These are phyloP conservation scores for Xestobium rufovillosum DNA, from an alignment of 2,888 invertebrate species.

Conservation along the genomic window DNA sequence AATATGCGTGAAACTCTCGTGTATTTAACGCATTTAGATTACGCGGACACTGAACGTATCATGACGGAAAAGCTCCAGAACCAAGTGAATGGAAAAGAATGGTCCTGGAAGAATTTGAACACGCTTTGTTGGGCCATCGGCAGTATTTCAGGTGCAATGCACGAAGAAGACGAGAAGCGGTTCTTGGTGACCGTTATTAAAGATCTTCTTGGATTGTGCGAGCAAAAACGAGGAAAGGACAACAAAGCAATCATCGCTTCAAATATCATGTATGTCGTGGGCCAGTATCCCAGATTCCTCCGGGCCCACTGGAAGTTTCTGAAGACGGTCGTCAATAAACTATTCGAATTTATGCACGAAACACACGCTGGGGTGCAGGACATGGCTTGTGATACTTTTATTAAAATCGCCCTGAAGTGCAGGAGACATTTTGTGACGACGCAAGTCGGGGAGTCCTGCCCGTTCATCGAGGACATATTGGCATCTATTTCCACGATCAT, in stretches of 20 bases:
- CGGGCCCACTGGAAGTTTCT: slow-evolving; percentile 99
- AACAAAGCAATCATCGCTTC: slow-evolving; percentile 99
- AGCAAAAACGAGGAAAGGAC: slow-evolving; percentile 97
- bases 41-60: slow-evolving; percentile 93
- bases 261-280: slow-evolving; percentile 99
- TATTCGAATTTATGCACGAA: slow-evolving; percentile 99
- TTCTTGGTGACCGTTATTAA: slow-evolving; percentile 98
- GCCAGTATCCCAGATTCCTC: slow-evolving; percentile 97
- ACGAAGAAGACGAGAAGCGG: slow-evolving; percentile 98
- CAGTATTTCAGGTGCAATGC: slow-evolving; percentile 84
- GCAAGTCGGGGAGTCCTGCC: slow-evolving; percentile 92
- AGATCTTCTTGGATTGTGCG: slow-evolving; percentile 93
- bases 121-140: slow-evolving; percentile 99
- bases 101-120: slow-evolving; percentile 99
- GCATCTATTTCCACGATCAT: slow-evolving; percentile 94
- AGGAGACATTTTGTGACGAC: slow-evolving; percentile 94
- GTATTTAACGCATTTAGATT: slow-evolving; percentile 97
- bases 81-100: slow-evolving; percentile 96
- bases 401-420: slow-evolving; percentile 98
- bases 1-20: slow-evolving; percentile 98
- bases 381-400: slow-evolving; percentile 99
- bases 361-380: slow-evolving; percentile 99
- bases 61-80: slow-evolving; percentile 98
- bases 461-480: slow-evolving; percentile 98
- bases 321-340: slow-evolving; percentile 98